phyloP scores from a whole-genome alignment of 2,797 vertebrate species.

The Pangasius krempfi region DNA sequence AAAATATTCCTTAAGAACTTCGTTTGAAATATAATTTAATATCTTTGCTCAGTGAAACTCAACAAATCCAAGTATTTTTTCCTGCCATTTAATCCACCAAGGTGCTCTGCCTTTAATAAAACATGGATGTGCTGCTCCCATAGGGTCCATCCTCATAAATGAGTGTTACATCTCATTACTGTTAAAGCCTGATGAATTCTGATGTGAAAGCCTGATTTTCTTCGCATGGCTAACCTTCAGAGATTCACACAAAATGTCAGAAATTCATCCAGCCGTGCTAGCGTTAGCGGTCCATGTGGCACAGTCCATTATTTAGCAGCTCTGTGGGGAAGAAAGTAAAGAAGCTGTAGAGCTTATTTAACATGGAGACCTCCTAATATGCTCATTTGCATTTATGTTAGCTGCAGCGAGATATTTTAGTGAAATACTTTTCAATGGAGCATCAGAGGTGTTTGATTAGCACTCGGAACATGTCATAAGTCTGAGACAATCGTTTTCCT shows the following conservation, averaged over 20 bases:
- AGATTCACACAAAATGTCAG: constrained; percentile 36
- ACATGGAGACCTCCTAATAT: neutral
- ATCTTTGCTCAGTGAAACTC: neutral
- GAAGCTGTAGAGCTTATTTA: neutral
- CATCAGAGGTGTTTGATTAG: neutral
- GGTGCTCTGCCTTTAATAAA: constrained; percentile 15
- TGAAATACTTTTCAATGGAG: neutral
- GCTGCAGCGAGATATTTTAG: neutral
- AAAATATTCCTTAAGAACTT: constrained; percentile 7
- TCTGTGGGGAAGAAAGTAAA: constrained; percentile 1
- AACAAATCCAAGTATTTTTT: constrained; percentile 11
- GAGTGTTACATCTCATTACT: constrained; percentile 25
- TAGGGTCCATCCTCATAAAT: constrained; percentile 8
- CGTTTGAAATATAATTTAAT: constrained; percentile 10
- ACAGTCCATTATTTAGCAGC: constrained; percentile 26
- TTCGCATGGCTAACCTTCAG: constrained; percentile 13
- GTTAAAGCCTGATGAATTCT: constrained; percentile 41
- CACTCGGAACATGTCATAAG: neutral
- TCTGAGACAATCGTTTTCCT: neutral
- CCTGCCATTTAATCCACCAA: constrained; percentile 20
- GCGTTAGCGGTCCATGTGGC: neutral
- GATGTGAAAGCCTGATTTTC: constrained; percentile 17
- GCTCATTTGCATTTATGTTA: neutral
- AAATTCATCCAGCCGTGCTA: neutral
- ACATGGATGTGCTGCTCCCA: neutral